These are phyloP conservation scores for Aurelia aurita DNA, from an alignment of 30 jellyfish, hydroid and myxozoan species.

Conservation along the genomic window DNA sequence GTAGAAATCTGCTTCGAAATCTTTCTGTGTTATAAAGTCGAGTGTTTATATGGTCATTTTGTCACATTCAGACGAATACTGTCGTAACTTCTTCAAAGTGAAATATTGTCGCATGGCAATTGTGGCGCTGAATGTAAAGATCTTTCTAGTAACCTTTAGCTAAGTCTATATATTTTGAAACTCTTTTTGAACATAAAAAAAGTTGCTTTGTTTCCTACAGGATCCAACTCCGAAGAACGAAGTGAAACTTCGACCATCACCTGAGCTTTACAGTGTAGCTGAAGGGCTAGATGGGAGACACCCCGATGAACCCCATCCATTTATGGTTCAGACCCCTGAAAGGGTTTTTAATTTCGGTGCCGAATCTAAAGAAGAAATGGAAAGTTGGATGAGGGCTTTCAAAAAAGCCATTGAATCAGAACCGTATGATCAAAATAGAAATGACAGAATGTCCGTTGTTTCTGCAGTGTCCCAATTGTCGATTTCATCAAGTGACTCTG, in stretches of 20 bases:
- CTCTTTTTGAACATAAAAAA: too few species aligned
- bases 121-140: too few species aligned
- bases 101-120: too few species aligned
- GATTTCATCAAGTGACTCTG: slow-evolving; percentile 45
- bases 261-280: slow-evolving; percentile 33
- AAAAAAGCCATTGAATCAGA: slow-evolving; percentile 59
- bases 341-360: slow-evolving; percentile 87
- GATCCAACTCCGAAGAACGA: slow-evolving; percentile 54
- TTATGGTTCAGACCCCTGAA: slow-evolving; percentile 74
- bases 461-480: slow-evolving; percentile 49
- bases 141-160: too few species aligned
- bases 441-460: slow-evolving; percentile 10
- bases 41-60: too few species aligned
- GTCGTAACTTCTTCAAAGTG: too few species aligned
- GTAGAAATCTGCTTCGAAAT: too few species aligned
- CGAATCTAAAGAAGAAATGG: slow-evolving; percentile 58
- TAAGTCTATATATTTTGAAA: too few species aligned
- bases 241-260: slow-evolving; percentile 13
- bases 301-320: slow-evolving; percentile 83
- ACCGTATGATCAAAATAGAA: slow-evolving; percentile 21
- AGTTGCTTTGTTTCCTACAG: neutral
- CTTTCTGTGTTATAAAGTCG: too few species aligned
- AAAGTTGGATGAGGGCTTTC: slow-evolving; percentile 86
- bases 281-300: slow-evolving; percentile 94
- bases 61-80: too few species aligned